Percentiles rank a stretch among this genome's conserved stretches.
These are phyloP conservation scores for Macrophya annulata DNA, from an alignment of 2,888 invertebrate genomes.

Conservation along the genomic window DNA sequence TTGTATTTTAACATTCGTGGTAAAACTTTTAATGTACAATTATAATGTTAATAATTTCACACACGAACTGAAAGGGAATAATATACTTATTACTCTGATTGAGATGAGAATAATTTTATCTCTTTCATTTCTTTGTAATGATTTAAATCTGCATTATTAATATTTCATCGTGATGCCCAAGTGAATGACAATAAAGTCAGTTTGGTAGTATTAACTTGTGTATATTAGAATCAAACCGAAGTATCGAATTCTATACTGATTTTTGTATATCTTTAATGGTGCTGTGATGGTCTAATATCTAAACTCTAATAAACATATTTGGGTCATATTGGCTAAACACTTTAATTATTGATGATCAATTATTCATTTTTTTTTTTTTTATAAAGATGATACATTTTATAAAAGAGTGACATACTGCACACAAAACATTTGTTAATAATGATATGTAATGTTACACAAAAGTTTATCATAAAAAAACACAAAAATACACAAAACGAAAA, in stretches of 20 bases:
- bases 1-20: not conserved
- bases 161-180: constrained; percentile 40
- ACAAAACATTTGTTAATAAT: not conserved
- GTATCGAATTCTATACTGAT: constrained; percentile 32
- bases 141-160: constrained; percentile 39
- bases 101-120: constrained; percentile 22
- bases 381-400: not conserved
- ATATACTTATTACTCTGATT: constrained; percentile 5
- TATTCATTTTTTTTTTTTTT: not conserved
- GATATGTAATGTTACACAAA: constrained; percentile 4
- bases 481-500: not conserved
- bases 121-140: constrained; percentile 17
- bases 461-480: not conserved
- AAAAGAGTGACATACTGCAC: constrained; percentile 5
- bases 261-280: constrained; percentile 36
- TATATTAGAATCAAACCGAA: constrained; percentile 26
- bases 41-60: constrained; percentile 22
- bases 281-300: constrained; percentile 27
- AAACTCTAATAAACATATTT: constrained; percentile 15
- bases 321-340: not conserved
- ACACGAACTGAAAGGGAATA: not conserved
- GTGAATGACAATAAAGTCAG: constrained; percentile 54
- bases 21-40: not conserved
- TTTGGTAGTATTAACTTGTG: constrained; percentile 20
- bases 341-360: not conserved